Base-by-base conservation (phyloP, 2,113 vertebrate species). In the Gasterosteus aculeatus region DNA sequence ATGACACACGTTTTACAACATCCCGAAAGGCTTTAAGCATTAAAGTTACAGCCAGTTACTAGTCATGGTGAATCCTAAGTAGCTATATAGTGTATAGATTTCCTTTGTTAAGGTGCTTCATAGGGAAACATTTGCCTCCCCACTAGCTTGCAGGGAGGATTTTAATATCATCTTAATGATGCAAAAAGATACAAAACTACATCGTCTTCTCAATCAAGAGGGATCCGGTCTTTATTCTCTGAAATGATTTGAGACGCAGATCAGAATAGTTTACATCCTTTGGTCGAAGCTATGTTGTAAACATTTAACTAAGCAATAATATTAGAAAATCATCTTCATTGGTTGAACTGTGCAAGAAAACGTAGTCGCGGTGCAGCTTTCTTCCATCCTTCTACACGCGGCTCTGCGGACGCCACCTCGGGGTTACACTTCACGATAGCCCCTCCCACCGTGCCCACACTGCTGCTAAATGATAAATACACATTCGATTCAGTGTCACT, bases 251-350 rank as follows among this genome's bases (percentile, higher is more conserved):
- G 68, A 7, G 56, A 74, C 49, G 66, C 41, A 60, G 51, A 70
- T 79, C 58, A 62, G 57, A 81, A 31, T 77, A 42, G 83, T 29
- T 77, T 3, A 80, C 44, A 75, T 75, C 35, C 80, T 90, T 87
- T 90, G 83, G 87, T 91, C 69, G 75, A 31, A 85, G 38, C 51
- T 22, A 29, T 15, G 49, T 19, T 82, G 85, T 78, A 80, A 88
- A 90, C 77, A 78, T 80, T 64, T 10, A 41, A 54, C 47, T 85
- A 82, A 80, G 19, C 7, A 75, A 69, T 19, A 58, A 42, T 42
- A 66, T 44, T 15, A 60, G 7, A 2, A 51, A 75, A 81, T 81
- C 53, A 57, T 66, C 71, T 81, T 79, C 66, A 78, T 67, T 80
- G 70, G 66, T 72, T 67, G 46, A 81, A 69, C 35, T 69, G 77